Evolutionary conservation across 2,888 invertebrate species (phyloP), one percentile per base, ranked within the genome.

Genomic region (Hydrotaea cyrtoneurina): DNA sequence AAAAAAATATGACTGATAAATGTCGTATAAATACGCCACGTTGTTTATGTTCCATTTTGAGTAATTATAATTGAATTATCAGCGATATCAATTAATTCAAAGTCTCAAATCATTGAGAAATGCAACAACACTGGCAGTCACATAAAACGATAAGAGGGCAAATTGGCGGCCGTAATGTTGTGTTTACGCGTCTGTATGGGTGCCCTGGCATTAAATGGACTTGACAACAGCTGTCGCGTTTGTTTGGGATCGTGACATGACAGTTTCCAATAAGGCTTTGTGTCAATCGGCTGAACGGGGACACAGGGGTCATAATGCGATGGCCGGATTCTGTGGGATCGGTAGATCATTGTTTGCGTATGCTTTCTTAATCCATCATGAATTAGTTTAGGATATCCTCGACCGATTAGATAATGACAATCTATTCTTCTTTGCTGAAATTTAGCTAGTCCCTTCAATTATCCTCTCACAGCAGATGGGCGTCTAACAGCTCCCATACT

Each of bases 1-100:
- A n/a, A n/a, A n/a, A n/a, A 43, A 72, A 66, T 39, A 75, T 59
- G 72, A 81, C 81, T 76, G 74, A 80, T 84, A 84, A 83, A 62
- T 71, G 55, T 62, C 72, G 17, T 66, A 75, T 36, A 31, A 7
- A 4, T 31, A 31, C 2, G 31, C 31, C 7, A 31, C 31, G 71
- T 66, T 11, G 13, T 23, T 69, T 57, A 50, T 69, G 23, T 46
- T 46, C 19, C 11, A 39, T 53, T 39, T 64, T 23, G 36, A 23
- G 71, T 31, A 79, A 83, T 83, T 79, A 79, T 76, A 64, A 79
- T 79, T 76, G 74, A 53, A 75, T 80, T 53, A 46, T 59, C 21
- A 17, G 64, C 26, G 73, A 72, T 71, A 76, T 76, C 75, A 82
- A 75, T 71, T 78, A 82, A 69, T 69, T 46, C 69, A 13, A 46